Base-by-base conservation (phyloP, 2,888 invertebrate genomes). In the Hirudinaria manillensis region DNA sequence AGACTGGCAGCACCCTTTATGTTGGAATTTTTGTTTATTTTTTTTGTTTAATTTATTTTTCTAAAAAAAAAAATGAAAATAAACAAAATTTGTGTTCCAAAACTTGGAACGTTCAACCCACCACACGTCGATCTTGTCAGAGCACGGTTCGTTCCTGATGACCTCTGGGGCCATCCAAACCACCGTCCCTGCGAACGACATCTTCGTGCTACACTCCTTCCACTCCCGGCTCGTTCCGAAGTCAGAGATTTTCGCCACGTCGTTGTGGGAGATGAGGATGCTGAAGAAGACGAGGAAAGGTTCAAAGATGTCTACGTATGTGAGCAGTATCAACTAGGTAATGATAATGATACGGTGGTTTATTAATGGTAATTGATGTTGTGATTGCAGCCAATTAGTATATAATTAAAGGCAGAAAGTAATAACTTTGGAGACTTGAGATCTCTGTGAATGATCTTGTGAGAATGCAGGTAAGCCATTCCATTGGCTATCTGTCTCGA, bases 131-230 rank as follows among this genome's bases (percentile, higher is more conserved):
- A 99, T 95, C 85, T 96, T 94, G 84, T 98, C 97, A 0, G 94
- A 95, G 85, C 96, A 99, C 0, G 92, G 93, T 83, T 97, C 93
- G 83, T 95, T 94, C 77, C 95, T 90, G 80, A 99, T 97, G 61
- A 98, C 93, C 87, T 99, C 99, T 0, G 99, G 99, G 0, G 98
- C 96, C 98, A 99, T 99, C 98, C 98, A 99, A 0, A 96, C 94
- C 0, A 97, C 94, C 0, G 98, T 99, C 61, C 98, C 98, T 2
- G 94, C 95, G 86, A 99, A 98, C 78, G 94, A 93, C 98, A 99
- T 99, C 83, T 93, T 91, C 66, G 93, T 93, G 84, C 94, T 94
- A 85, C 94, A 93, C 83, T 95, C 93, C 75, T 84, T 83, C 92
- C 93, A 94, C 82, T 94, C 93, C 76, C 94, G 89, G 81, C 93